phyloP scores from a whole-genome alignment of 2,888 invertebrate species.

The Zhengitettix transpicula region DNA sequence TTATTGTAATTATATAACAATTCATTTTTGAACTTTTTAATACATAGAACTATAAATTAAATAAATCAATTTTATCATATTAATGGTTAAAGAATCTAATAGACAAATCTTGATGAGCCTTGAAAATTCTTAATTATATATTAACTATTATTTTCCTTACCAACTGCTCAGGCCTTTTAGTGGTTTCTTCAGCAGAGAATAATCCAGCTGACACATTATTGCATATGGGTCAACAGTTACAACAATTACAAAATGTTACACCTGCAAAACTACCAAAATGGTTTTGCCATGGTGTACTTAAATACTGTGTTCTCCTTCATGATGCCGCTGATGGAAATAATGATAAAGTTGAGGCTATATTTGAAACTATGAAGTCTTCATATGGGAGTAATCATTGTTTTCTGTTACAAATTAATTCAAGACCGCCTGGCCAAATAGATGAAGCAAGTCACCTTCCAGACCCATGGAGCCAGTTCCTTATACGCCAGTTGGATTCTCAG shows the following conservation, averaged over 20 bases:
- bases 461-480: conserved; percentile 70
- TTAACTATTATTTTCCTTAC: background rate
- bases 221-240: conserved; percentile 60
- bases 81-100: too few relatives aligned
- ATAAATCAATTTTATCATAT: too few relatives aligned
- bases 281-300: conserved; percentile 50
- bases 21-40: background rate
- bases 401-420: conserved; percentile 77
- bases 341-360: conserved; percentile 61
- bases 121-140: background rate
- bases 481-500: conserved; percentile 35
- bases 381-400: conserved; percentile 82
- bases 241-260: conserved; percentile 56
- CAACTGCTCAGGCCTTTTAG: conserved; percentile 28
- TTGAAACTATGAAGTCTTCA: conserved; percentile 68
- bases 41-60: too few relatives aligned
- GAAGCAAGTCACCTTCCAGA: conserved; percentile 48
- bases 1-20: too few relatives aligned
- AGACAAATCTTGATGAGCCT: too few relatives aligned
- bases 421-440: conserved; percentile 35
- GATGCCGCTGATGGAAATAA: conserved; percentile 31
- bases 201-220: conserved; percentile 67
- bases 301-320: conserved; percentile 79
- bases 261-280: conserved; percentile 58
- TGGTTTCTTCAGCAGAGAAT: conserved; percentile 33